Conservation (phyloP, 2,888 invertebrate genomes). For the Chromoteleia sp. region DNA sequence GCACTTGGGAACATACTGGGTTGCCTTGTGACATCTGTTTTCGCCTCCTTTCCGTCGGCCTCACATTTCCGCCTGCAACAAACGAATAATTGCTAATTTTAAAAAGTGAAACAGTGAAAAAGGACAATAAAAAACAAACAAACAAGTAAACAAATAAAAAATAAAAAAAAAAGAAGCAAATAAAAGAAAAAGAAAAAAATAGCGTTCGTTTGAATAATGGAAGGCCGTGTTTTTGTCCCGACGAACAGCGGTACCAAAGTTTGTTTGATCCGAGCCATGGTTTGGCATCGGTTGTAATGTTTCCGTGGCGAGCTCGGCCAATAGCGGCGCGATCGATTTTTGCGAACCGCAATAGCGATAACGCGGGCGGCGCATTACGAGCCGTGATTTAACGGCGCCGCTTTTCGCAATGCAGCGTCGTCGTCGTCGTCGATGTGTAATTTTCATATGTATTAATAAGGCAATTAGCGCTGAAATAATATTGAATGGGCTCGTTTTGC, state of each 20-base stretch:
- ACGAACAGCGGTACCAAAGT: not conserved
- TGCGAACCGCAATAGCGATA: conserved; percentile 11
- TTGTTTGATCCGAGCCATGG: not conserved
- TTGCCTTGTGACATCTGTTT: conserved; percentile 82
- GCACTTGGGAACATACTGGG: conserved; percentile 85
- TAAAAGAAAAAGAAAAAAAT: not conserved
- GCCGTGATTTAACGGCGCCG: not conserved
- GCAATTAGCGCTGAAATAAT: conserved; percentile 78
- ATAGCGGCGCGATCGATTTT: conserved; percentile 25
- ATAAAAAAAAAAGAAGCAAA: too few species aligned
- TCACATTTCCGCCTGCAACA: conserved; percentile 84
- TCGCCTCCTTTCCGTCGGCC: conserved; percentile 83
- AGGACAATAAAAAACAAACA: too few species aligned
- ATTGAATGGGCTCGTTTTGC: conserved; percentile 73
- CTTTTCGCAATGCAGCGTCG: conserved; percentile 14
- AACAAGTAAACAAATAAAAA: not conserved
- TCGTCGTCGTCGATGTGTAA: conserved; percentile 63
- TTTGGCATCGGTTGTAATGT: not conserved
- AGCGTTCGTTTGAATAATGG: not conserved
- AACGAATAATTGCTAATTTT: conserved; percentile 43
- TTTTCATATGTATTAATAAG: conserved; percentile 79
- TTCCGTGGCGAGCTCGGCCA: conserved; percentile 2
- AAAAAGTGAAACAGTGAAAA: not conserved
- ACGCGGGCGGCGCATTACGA: not conserved
- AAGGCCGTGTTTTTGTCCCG: not conserved